phyloP scores from a whole-genome alignment of 2,113 vertebrate species.

The Labeo rohita region DNA sequence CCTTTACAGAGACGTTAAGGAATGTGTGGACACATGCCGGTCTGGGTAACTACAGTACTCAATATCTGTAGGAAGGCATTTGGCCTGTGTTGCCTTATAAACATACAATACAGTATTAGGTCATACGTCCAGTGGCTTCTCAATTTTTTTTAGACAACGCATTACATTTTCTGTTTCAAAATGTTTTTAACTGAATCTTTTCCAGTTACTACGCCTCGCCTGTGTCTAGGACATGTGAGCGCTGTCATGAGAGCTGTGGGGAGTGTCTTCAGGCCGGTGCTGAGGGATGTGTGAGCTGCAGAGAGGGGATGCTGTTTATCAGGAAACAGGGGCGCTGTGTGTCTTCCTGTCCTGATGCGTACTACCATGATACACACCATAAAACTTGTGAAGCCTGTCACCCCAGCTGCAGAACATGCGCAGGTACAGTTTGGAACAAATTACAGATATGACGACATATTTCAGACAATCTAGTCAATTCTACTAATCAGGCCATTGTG shows the following conservation, averaged over 20 bases:
- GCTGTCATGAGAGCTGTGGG: constrained; percentile 83
- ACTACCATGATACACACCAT: constrained; percentile 71
- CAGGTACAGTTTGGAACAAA: constrained; percentile 70
- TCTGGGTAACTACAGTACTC: constrained; percentile 75
- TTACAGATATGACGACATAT: not conserved
- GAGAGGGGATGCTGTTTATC: constrained; percentile 77
- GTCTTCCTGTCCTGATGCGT: constrained; percentile 79
- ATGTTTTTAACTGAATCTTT: constrained; percentile 10
- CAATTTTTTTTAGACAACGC: not conserved
- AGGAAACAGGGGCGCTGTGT: constrained; percentile 75
- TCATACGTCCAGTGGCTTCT: not conserved
- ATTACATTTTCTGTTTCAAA: not conserved
- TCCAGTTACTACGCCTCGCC: constrained; percentile 83
- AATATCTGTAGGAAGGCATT: not conserved
- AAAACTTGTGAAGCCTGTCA: constrained; percentile 84
- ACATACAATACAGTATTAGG: not conserved
- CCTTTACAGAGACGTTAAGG: constrained; percentile 80
- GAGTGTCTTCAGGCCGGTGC: constrained; percentile 75
- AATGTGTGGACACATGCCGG: constrained; percentile 83
- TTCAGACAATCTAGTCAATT: not conserved
- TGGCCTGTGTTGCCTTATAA: not conserved
- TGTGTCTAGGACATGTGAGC: constrained; percentile 75
- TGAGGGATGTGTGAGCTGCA: constrained; percentile 83
- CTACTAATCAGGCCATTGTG: not conserved
- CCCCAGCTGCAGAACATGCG: constrained; percentile 81